phyloP scores from a whole-genome alignment of 2,888 invertebrate genomes.

The Schizaphis graminum region DNA sequence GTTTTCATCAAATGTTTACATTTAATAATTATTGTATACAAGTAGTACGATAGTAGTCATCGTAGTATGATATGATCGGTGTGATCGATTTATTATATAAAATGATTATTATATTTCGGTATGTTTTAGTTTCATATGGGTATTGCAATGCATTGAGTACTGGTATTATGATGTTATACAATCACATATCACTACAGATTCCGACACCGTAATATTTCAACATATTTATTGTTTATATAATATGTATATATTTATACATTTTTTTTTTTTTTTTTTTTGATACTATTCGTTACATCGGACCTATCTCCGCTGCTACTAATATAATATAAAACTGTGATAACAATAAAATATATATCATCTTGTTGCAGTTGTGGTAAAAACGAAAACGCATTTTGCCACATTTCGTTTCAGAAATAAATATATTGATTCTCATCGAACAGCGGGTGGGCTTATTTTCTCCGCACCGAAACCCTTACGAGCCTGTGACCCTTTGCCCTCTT shows the following conservation, averaged over 20 bases:
- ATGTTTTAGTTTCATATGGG: not conserved
- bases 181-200: not conserved
- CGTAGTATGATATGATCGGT: too few relatives aligned
- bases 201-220: not conserved
- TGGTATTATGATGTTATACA: not conserved
- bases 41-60: too few relatives aligned
- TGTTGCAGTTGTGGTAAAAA: not conserved
- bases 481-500: not conserved
- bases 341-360: not conserved
- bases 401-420: not conserved
- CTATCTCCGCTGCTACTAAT: not conserved
- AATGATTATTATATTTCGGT: too few relatives aligned
- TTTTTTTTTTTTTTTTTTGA: too few relatives aligned
- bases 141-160: not conserved
- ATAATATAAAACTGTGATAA: not conserved
- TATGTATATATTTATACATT: too few relatives aligned
- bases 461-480: not conserved
- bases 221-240: too few relatives aligned
- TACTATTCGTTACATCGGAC: not conserved
- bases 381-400: not conserved
- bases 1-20: too few relatives aligned
- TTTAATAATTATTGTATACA: too few relatives aligned
- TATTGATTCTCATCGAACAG: constrained; percentile 9
- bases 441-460: not conserved
- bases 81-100: too few relatives aligned